Evolutionary conservation across 2,797 vertebrate genomes (phyloP), one percentile per base, ranked within the genome.

Genomic region (Pagetopsis macropterus): DNA sequence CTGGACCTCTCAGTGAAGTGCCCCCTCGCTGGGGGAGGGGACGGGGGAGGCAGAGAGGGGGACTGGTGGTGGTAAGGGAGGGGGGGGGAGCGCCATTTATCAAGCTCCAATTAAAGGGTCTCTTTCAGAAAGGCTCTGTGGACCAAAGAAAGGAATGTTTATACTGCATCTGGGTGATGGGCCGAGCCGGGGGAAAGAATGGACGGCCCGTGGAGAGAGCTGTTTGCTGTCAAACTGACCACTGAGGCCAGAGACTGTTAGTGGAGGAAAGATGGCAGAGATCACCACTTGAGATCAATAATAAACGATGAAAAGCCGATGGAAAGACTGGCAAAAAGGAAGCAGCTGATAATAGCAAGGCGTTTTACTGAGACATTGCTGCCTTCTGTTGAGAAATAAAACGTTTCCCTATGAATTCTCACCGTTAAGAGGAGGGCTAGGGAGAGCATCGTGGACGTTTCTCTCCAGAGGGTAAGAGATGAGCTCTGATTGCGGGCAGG

Each of bases 131-230:
- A 76, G 83, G 79, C 92, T 91, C 89, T 17, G 65, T 70, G 49
- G 82, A 87, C 85, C 86, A 90, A 91, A 94, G 92, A 95, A 94
- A 94, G 92, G 91, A 92, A 93, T 92, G 91, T 91, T 94, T 95
- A 92, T 94, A 88, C 91, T 91, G 89, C 54, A 82, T 81, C 88
- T 76, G 89, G 89, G 89, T 71, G 88, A 90, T 81, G 84, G 82
- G 88, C 83, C 67, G 82, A 88, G 88, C 81, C 60, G 13, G 75
- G 75, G 71, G 68, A 73, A 85, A 87, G 89, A 93, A 91, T 88
- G 88, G 89, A 82, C 81, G 19, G 83, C 84, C 89, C 66, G 59
- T 52, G 76, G 88, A 85, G 87, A 88, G 85, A 82, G 80, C 81
- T 82, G 84, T 88, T 91, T 85, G 86, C 82, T 91, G 89, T 88